phyloP scores from a whole-genome alignment of 2,113 vertebrate genomes.

The Hydropotes inermis region DNA sequence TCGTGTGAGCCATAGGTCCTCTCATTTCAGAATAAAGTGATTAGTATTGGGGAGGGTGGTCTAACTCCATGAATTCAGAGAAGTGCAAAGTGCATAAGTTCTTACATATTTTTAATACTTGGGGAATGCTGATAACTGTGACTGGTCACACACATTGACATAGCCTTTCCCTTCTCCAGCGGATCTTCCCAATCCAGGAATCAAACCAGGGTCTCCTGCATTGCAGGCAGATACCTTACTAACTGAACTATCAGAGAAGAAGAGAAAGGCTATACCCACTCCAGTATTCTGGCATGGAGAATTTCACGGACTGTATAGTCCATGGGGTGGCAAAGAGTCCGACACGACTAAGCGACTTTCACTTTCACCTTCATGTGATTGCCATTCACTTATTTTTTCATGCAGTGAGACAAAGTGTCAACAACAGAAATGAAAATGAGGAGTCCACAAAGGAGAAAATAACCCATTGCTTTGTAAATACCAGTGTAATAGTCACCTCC shows the following conservation, averaged over 20 bases:
- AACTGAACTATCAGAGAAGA: background rate
- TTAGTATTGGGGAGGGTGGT: background rate
- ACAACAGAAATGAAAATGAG: background rate
- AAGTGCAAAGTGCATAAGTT: background rate
- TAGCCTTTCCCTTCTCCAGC: background rate
- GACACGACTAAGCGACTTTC: background rate
- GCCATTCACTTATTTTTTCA: background rate
- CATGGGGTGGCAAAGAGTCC: background rate
- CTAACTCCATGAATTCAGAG: background rate
- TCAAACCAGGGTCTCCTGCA: background rate
- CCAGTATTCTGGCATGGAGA: background rate
- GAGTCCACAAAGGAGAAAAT: background rate
- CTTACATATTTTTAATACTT: background rate
- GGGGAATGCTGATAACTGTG: background rate
- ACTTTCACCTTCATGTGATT: background rate
- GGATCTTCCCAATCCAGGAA: background rate
- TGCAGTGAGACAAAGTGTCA: background rate
- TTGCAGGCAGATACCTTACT: background rate
- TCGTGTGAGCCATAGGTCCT: background rate
- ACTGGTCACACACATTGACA: background rate
- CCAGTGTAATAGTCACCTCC: background rate
- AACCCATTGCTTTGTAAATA: background rate
- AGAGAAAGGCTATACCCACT: background rate
- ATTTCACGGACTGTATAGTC: background rate
- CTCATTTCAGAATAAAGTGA: background rate